phyloP scores from a whole-genome alignment of 2,797 vertebrate species.

The Saxicola maurus region DNA sequence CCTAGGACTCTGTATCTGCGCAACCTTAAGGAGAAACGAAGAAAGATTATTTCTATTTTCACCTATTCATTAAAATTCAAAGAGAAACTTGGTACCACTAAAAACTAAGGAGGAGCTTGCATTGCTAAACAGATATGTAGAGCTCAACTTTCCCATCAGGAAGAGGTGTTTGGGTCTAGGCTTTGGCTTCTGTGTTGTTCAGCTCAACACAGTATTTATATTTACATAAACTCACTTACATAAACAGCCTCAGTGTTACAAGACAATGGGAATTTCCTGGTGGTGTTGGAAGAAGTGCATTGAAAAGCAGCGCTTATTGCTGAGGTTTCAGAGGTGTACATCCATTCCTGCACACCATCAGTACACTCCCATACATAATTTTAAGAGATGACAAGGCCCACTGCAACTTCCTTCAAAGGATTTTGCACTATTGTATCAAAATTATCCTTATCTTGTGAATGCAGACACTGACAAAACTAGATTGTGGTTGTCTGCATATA shows the following conservation, averaged over 20 bases:
- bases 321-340: neutral
- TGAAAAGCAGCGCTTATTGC: neutral
- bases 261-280: neutral
- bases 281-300: neutral
- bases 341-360: neutral
- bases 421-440: neutral
- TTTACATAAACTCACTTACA: neutral
- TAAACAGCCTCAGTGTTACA: neutral
- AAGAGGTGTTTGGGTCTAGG: neutral
- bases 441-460: neutral
- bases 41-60: slow-evolving; percentile 50
- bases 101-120: neutral
- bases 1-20: slow-evolving; percentile 90
- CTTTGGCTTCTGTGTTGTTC: neutral
- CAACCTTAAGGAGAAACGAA: slow-evolving; percentile 77
- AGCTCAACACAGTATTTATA: neutral
- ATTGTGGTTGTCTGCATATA: neutral
- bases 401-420: neutral
- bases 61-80: neutral
- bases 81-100: neutral
- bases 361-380: neutral
- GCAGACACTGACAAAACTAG: neutral
- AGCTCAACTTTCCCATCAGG: neutral
- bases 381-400: neutral
- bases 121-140: neutral